Percentiles rank a stretch among this genome's conserved stretches.
Conservation (phyloP, 1,140 invertebrate genomes). For the Scaptodrosophila lebanonensis region DNA sequence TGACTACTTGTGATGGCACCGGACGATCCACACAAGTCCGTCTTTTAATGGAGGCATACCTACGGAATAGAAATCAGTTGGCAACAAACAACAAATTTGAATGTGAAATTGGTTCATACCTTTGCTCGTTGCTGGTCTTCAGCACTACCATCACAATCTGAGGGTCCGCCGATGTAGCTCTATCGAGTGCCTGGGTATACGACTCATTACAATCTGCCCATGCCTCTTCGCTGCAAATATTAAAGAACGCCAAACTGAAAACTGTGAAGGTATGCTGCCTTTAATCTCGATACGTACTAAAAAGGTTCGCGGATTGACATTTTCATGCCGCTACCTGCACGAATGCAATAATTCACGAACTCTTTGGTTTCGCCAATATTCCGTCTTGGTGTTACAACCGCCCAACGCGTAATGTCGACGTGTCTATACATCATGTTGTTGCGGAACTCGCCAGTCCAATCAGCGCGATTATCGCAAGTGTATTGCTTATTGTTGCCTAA, state of each 20-base stretch:
- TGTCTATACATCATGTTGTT: slow-evolving; percentile 69
- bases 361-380: slow-evolving; percentile 76
- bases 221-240: slow-evolving; percentile 58
- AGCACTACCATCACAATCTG: slow-evolving; percentile 82
- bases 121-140: slow-evolving; percentile 81
- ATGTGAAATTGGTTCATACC: slow-evolving; percentile 26
- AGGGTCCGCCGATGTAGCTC: slow-evolving; percentile 78
- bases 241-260: neutral
- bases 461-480: slow-evolving; percentile 60
- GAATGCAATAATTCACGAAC: slow-evolving; percentile 79
- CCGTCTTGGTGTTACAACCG: slow-evolving; percentile 78
- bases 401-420: slow-evolving; percentile 77
- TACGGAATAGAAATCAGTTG: slow-evolving; percentile 7
- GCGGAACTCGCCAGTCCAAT: slow-evolving; percentile 79
- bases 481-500: slow-evolving; percentile 24
- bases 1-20: slow-evolving; percentile 86
- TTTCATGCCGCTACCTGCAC: slow-evolving; percentile 78
- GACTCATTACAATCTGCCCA: slow-evolving; percentile 77
- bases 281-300: slow-evolving; percentile 48
- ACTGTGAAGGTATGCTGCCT: slow-evolving; percentile 11
- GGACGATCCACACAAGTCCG: slow-evolving; percentile 87
- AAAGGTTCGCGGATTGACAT: slow-evolving; percentile 71
- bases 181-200: slow-evolving; percentile 80
- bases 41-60: slow-evolving; percentile 90
- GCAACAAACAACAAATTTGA: neutral